Evolutionary conservation across 1,140 invertebrate species (phyloP).

Genomic region (Euglossa dilemma): DNA sequence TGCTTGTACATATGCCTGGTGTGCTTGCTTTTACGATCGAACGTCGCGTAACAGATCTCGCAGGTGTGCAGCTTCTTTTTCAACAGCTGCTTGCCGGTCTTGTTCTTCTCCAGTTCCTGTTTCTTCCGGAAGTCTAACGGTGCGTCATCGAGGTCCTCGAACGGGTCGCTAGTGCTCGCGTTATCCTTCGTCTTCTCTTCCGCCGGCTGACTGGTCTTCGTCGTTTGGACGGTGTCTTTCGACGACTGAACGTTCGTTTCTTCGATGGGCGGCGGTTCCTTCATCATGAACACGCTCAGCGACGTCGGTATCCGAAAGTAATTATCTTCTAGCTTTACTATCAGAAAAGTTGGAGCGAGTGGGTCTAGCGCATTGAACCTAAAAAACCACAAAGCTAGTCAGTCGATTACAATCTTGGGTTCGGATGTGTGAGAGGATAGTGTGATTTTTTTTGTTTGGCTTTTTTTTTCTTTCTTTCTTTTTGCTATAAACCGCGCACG

Average conservation of each 20-base stretch:
- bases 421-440: background rate
- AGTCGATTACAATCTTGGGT: slow-evolving; percentile 35
- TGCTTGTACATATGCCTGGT: slow-evolving; percentile 78
- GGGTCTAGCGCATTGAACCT: slow-evolving; percentile 74
- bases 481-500: slow-evolving; percentile 16
- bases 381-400: slow-evolving; percentile 70
- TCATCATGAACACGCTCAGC: slow-evolving; percentile 73
- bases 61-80: slow-evolving; percentile 71
- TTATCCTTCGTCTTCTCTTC: slow-evolving; percentile 18
- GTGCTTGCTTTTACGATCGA: slow-evolving; percentile 75
- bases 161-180: slow-evolving; percentile 1
- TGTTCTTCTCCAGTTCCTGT: slow-evolving; percentile 15
- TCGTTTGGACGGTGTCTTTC: background rate
- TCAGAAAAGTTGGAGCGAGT: slow-evolving; percentile 70
- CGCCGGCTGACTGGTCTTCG: slow-evolving; percentile 1
- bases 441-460: slow-evolving; percentile 21
- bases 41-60: slow-evolving; percentile 73
- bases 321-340: slow-evolving; percentile 74
- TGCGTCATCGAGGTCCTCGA: slow-evolving; percentile 61
- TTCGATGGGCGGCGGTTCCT: slow-evolving; percentile 58
- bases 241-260: slow-evolving; percentile 21
- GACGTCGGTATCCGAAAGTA: slow-evolving; percentile 77
- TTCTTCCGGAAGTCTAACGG: slow-evolving; percentile 60
- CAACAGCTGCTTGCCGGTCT: background rate
- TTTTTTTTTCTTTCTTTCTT: background rate